These are phyloP conservation scores for Volucella inflata DNA, from an alignment of 2,888 invertebrate genomes.

Conservation along the genomic window DNA sequence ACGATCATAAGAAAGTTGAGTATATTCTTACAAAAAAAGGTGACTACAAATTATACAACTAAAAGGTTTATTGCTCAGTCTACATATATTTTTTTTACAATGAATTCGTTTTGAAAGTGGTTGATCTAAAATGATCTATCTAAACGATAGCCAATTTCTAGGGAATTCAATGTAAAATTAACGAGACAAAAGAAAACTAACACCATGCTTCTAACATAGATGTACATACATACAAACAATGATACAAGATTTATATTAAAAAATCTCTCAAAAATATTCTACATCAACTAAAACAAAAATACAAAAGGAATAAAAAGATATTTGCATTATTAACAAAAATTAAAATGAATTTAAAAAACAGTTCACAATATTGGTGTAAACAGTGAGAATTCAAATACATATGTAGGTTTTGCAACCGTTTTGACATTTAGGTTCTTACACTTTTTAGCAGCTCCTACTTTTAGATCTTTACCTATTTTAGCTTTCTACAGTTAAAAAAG, in stretches of 20 bases:
- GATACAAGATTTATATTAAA: conserved; percentile 51
- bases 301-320: conserved; percentile 37
- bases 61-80: conserved; percentile 38
- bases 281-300: conserved; percentile 62
- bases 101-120: conserved; percentile 18
- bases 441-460: conserved; percentile 80
- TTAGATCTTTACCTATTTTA: conserved; percentile 69
- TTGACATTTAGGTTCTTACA: conserved; percentile 81
- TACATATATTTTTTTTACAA: conserved; percentile 40
- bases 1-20: not conserved
- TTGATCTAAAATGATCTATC: not conserved
- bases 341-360: conserved; percentile 27
- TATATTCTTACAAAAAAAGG: conserved; percentile 53
- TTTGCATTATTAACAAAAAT: conserved; percentile 60
- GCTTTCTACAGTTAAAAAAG: conserved; percentile 74
- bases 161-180: conserved; percentile 34
- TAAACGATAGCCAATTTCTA: not conserved
- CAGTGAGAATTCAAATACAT: conserved; percentile 54
- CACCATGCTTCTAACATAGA: conserved; percentile 66
- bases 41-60: conserved; percentile 65
- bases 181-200: conserved; percentile 35
- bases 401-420: conserved; percentile 58
- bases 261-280: conserved; percentile 60
- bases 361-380: conserved; percentile 58
- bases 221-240: conserved; percentile 45